Conservation (phyloP, 1,140 invertebrate species). For the Akabosia matsudoensis region DNA sequence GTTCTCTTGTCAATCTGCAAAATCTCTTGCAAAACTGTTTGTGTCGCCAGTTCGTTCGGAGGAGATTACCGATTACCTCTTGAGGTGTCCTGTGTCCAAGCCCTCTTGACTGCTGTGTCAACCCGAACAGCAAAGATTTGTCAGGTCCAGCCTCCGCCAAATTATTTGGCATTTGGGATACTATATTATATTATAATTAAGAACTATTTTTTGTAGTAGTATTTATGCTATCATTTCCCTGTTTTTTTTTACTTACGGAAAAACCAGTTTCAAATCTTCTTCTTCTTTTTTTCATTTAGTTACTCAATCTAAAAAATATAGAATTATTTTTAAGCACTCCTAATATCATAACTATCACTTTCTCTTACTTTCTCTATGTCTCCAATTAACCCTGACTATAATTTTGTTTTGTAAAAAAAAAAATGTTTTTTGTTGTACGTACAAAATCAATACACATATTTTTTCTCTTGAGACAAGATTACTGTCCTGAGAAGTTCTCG, state of each 20-base stretch:
- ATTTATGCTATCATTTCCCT: neutral
- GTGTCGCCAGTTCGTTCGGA: too few species aligned
- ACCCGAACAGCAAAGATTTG: neutral
- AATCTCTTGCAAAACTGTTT: too few species aligned
- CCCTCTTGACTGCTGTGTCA: neutral
- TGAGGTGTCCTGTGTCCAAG: constrained; percentile 5
- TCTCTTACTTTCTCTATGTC: too few species aligned
- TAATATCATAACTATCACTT: too few species aligned
- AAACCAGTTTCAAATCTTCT: neutral
- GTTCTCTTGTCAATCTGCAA: too few species aligned
- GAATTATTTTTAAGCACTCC: too few species aligned
- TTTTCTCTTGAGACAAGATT: neutral
- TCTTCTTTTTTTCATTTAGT: neutral
- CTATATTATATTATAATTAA: constrained; percentile 9
- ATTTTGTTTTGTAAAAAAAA: too few species aligned
- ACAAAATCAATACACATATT: neutral
- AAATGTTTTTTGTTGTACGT: neutral
- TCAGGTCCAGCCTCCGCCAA: constrained; percentile 19
- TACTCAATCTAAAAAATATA: neutral
- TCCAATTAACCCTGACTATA: too few species aligned
- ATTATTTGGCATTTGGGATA: constrained; percentile 19
- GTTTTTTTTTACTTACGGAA: neutral
- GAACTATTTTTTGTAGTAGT: constrained; percentile 1
- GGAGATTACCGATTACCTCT: neutral
- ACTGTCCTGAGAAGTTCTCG: neutral